Evolutionary conservation across 2,797 vertebrate genomes (phyloP), one percentile per base, ranked within the genome.

Genomic region (Peromyscus eremicus): DNA sequence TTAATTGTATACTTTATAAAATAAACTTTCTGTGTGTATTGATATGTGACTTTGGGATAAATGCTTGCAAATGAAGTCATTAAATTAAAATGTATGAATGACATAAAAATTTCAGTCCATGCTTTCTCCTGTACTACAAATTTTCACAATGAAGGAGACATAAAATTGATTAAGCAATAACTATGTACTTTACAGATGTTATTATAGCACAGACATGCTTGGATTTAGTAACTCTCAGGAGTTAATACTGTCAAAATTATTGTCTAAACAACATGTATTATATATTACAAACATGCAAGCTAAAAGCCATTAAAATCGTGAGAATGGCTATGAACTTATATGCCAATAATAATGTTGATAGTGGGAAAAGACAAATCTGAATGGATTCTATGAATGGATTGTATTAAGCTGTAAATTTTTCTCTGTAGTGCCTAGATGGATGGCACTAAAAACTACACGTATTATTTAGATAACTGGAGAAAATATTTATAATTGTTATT

Each of bases 121-220:
- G 5, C 0, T 90, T 96, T 64, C 40, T 92, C 23, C 9, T 64
- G 25, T 9, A 60, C 17, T 91, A 60, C 0, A 76, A 32, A 34
- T 84, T 96, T 95, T 86, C 27, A 52, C 68, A 93, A 76, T 52
- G 23, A 68, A 76, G 17, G 68, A 16, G 17, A 84, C 37, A 89
- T 87, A 84, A 96, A 92, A 49, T 97, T 86, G 17, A 73, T 91
- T 81, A 94, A 82, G 7, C n/a, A 92, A 29, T 81, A 60, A 60
- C 2, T 57, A 60, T 37, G 8, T 40, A 71, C 77, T 76, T 91
- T 88, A 62, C 1, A 71, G 10, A 80, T 64, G 70, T 79, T 62
- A 21, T 90, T 64, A 79, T 23, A 94, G 34, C 2, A 90, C 19
- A 95, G 57, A 92, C 16, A 60, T 27, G 23, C 43, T 37, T 89